Evolutionary conservation across 2,797 vertebrate species (phyloP), one percentile per base, ranked within the genome.

Genomic region (Phalloptychus januarius): DNA sequence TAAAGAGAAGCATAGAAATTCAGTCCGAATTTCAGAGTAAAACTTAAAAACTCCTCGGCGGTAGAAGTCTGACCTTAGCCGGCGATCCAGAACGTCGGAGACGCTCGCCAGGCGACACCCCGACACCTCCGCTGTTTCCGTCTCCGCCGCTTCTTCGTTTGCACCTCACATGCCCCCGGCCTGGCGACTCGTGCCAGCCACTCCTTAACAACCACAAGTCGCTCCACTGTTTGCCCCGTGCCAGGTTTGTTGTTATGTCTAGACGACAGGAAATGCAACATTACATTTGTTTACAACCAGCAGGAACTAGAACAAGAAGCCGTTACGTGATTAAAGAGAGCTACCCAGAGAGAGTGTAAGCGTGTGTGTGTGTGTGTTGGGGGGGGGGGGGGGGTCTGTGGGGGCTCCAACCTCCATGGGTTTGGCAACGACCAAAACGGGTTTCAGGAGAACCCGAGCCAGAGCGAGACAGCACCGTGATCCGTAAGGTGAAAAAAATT

Each of bases 201-300:
- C 90, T 94, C 87, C 89, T 89, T 87, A 82, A 78, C 86, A 90
- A 93, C 92, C 93, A 61, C 92, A 93, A 61, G 81, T 85, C 74
- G 72, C 91, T 91, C 90, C 87, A 89, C 83, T 90, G 87, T 91
- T 86, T 89, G 87, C 87, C 87, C 88, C 86, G 81, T 95, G 93
- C 95, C 93, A 92, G 93, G 91, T 93, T 93, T 92, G 89, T 87
- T 96, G 93, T 95, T 95, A 92, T 95, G 95, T 96, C 96, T 96
- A 96, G 95, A 96, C 95, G 93, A 79, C 96, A 96, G 96, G 95
- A 96, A 96, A 95, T 96, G 93, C 95, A 95, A 94, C 91, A 96
- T 96, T 96, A 96, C 92, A 86, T 95, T 95, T 96, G 96, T 96
- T 96, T 96, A 95, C 95, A 94, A 93, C 95, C 94, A 95, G 93